Evolutionary conservation across 2,797 vertebrate genomes (phyloP).

Genomic region (Epinephelus malabaricus): DNA sequence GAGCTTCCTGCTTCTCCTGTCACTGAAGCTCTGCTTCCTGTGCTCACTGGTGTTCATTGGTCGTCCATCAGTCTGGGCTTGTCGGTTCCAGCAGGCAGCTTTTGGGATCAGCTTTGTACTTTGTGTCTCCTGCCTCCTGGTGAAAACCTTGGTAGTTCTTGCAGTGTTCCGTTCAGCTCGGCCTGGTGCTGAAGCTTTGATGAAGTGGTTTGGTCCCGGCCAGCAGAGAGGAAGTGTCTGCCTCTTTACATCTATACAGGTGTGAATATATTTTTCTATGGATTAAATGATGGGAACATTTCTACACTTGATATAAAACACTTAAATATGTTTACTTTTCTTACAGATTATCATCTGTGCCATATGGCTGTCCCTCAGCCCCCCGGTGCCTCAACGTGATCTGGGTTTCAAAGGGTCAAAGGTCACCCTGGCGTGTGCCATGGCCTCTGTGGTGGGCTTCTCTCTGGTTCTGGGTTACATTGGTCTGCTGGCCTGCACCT

Average conservation of each 20-base stretch:
- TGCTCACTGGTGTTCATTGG: slow-evolving; percentile 82
- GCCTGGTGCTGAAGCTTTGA: slow-evolving; percentile 59
- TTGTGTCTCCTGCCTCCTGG: slow-evolving; percentile 71
- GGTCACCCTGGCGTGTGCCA: slow-evolving; percentile 66
- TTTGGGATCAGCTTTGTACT: slow-evolving; percentile 78
- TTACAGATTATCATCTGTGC: slow-evolving; percentile 60
- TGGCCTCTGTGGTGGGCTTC: slow-evolving; percentile 76
- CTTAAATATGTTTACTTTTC: slow-evolving; percentile 4
- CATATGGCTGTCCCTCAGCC: slow-evolving; percentile 67
- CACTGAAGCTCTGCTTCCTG: slow-evolving; percentile 81
- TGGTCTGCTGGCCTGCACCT: slow-evolving; percentile 69
- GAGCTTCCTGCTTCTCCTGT: slow-evolving; percentile 82
- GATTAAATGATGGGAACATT: not conserved
- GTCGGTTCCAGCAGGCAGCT: slow-evolving; percentile 70
- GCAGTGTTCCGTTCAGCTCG: slow-evolving; percentile 75
- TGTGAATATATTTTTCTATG: slow-evolving; percentile 5
- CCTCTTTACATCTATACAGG: slow-evolving; percentile 76
- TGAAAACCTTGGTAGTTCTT: slow-evolving; percentile 79
- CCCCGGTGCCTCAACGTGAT: slow-evolving; percentile 71
- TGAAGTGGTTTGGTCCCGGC: slow-evolving; percentile 79
- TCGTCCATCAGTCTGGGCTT: slow-evolving; percentile 66
- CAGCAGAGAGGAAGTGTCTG: slow-evolving; percentile 79
- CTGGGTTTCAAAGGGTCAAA: slow-evolving; percentile 70
- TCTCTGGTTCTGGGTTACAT: slow-evolving; percentile 77
- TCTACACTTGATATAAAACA: not conserved